These are phyloP conservation scores for Tanypteryx hageni DNA, from an alignment of 2,888 invertebrate genomes.

Conservation along the genomic window DNA sequence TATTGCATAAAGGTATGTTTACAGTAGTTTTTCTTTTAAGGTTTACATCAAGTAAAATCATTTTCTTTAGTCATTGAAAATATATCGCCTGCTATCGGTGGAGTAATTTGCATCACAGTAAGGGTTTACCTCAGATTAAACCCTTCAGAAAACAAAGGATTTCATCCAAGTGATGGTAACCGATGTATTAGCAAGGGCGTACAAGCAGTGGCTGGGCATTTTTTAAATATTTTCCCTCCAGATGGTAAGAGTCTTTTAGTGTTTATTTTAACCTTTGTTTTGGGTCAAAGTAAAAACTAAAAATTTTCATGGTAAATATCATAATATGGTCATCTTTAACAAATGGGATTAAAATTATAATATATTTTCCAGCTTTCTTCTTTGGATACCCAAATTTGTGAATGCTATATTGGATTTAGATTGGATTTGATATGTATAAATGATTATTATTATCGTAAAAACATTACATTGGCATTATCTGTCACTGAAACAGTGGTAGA, in stretches of 20 bases:
- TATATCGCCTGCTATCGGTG: background rate
- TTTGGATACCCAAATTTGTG: no score
- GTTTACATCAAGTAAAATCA: constrained; percentile 1
- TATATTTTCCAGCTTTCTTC: no score
- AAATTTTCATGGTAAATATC: no score
- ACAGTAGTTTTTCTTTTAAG: background rate
- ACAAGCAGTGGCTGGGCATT: constrained; percentile 11
- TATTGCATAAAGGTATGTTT: background rate
- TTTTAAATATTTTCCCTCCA: constrained; percentile 29
- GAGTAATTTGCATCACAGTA: constrained; percentile 45
- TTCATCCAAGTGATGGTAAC: constrained; percentile 15
- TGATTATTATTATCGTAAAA: no score
- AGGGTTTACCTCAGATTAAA: constrained; percentile 40
- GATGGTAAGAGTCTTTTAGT: constrained; percentile 27
- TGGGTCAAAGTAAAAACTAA: background rate
- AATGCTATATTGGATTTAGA: no score
- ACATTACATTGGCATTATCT: no score
- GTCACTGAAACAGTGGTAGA: no score
- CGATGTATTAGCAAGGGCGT: background rate
- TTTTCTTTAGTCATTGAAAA: background rate
- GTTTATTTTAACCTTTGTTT: background rate
- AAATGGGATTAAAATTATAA: no score
- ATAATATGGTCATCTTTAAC: no score
- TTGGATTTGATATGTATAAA: background rate
- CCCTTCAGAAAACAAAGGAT: constrained; percentile 5